Conservation (phyloP, 2,113 vertebrate species). For the Aegotheles bennettii region DNA sequence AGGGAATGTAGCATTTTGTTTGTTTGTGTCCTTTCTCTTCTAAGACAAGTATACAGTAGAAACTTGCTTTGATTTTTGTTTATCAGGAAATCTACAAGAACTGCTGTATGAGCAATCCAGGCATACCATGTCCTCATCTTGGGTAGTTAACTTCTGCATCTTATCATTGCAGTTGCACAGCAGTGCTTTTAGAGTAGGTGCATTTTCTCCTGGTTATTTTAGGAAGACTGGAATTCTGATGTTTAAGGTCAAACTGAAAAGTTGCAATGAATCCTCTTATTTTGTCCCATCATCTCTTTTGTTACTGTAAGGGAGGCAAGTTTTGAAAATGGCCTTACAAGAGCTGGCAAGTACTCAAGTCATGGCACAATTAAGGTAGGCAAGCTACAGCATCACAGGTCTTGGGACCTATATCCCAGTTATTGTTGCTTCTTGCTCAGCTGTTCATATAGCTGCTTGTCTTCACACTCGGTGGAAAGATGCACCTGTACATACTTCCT, state of each 20-base stretch:
- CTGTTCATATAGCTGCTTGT: not conserved
- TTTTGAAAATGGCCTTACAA: not conserved
- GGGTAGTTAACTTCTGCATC: not conserved
- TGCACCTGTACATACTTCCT: not conserved
- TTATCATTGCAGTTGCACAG: not conserved
- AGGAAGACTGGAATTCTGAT: not conserved
- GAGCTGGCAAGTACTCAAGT: not conserved
- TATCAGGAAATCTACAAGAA: not conserved
- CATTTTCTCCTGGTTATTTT: not conserved
- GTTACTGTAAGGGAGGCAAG: not conserved
- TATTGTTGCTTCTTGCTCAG: not conserved
- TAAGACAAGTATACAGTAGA: not conserved
- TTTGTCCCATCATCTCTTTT: not conserved
- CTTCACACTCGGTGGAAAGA: not conserved
- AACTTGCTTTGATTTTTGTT: not conserved
- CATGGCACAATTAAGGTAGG: not conserved
- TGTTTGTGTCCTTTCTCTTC: not conserved
- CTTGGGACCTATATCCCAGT: not conserved
- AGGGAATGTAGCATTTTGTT: not conserved
- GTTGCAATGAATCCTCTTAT: not conserved
- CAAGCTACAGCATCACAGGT: not conserved
- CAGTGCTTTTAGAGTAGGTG: not conserved
- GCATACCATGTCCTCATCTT: not conserved
- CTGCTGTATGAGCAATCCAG: not conserved
- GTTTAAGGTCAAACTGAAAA: not conserved